These are phyloP conservation scores for Ricordea florida DNA, from an alignment of 92 coral and sea anemone genomes.

Conservation along the genomic window DNA sequence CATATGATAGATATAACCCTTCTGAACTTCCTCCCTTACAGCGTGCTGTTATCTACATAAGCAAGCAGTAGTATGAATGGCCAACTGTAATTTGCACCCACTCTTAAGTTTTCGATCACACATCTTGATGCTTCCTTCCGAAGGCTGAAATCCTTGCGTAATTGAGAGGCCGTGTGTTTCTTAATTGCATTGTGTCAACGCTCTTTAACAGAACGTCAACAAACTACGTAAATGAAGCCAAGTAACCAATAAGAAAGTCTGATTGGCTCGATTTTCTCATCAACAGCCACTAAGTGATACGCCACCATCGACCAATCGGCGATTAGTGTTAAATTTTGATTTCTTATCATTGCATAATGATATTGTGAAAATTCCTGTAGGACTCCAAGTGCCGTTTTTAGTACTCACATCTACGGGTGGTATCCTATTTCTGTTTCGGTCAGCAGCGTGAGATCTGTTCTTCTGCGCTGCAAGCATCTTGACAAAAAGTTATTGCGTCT, in stretches of 20 bases:
- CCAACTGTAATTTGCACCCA: constrained; percentile 80
- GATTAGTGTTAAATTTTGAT: constrained; percentile 96
- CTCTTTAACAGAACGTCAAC: constrained; percentile 94
- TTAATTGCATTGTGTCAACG: constrained; percentile 98
- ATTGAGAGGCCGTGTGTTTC: constrained; percentile 94
- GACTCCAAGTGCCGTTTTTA: constrained; percentile 95
- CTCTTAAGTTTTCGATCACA: constrained; percentile 49
- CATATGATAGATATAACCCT: constrained; percentile 15
- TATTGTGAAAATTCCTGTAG: constrained; percentile 97
- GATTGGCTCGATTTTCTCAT: constrained; percentile 96
- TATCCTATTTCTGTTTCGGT: constrained; percentile 67
- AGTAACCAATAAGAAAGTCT: constrained; percentile 75
- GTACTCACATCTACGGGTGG: constrained; percentile 87
- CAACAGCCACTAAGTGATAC: constrained; percentile 96
- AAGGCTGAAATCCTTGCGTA: constrained; percentile 69
- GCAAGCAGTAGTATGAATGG: constrained; percentile 77
- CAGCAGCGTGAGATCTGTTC: constrained; percentile 60
- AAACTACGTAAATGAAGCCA: constrained; percentile 92
- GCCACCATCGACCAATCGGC: constrained; percentile 95
- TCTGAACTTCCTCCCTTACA: constrained; percentile 12
- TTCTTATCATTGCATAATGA: constrained; percentile 95
- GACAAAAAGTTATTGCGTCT: constrained; percentile 23
- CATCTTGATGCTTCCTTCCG: constrained; percentile 34
- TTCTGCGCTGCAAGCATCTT: constrained; percentile 22
- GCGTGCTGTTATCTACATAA: constrained; percentile 50